These are phyloP conservation scores for Aphelocoma californica DNA, from an alignment of 2,797 vertebrate species.

Conservation along the genomic window DNA sequence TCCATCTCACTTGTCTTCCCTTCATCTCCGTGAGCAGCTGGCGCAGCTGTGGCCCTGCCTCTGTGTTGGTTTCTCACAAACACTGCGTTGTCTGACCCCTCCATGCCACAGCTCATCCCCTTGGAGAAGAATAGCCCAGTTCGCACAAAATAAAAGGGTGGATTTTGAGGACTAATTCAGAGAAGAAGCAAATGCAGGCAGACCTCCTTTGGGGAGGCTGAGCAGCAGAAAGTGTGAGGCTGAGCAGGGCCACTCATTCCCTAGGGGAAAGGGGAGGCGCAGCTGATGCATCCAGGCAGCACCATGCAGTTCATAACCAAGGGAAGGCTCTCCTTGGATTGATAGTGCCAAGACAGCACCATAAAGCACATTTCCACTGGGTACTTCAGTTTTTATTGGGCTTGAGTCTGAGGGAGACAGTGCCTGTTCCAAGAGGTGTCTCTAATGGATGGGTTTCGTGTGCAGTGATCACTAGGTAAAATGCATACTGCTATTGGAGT, in stretches of 20 bases:
- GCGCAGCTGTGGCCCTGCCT: rapidly evolving
- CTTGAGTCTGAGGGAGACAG: not conserved
- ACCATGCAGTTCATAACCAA: rapidly evolving
- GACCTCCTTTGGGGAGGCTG: not conserved
- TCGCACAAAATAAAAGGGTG: not conserved
- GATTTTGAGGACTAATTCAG: not conserved
- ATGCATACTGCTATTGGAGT: rapidly evolving
- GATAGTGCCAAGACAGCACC: rapidly evolving
- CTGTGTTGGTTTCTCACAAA: not conserved
- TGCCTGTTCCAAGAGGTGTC: rapidly evolving
- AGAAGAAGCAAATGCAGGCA: not conserved
- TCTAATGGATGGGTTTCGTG: rapidly evolving
- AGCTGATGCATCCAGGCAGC: rapidly evolving
- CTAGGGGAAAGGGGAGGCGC: rapidly evolving
- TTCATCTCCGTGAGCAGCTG: rapidly evolving
- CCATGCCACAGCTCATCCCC: rapidly evolving
- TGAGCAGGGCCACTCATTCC: rapidly evolving
- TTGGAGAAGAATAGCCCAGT: not conserved
- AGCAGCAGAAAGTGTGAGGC: rapidly evolving
- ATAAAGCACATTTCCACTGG: rapidly evolving
- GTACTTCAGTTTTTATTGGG: rapidly evolving
- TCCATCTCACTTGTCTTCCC: not conserved
- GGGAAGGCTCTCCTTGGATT: not conserved
- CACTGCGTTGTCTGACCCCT: not conserved
- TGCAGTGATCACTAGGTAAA: not conserved